phyloP scores from a whole-genome alignment of 2,888 invertebrate species.

The Parelbella ahira region DNA sequence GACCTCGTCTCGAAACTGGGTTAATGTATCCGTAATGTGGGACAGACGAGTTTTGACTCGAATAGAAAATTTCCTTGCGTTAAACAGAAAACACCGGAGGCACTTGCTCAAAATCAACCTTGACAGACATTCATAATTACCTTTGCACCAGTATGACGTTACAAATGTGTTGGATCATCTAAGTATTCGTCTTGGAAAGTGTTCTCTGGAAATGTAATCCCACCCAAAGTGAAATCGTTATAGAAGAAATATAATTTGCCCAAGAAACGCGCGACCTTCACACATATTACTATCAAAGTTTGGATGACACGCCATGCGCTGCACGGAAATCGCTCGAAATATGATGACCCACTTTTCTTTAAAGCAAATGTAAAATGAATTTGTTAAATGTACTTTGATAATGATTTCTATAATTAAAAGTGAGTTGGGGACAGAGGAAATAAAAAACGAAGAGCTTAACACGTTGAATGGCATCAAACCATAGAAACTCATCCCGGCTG shows the following conservation, averaged over 20 bases:
- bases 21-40: slow-evolving; percentile 67
- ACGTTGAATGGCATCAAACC: not conserved
- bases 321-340: slow-evolving; percentile 3
- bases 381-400: not conserved
- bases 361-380: too few relatives aligned
- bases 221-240: too few relatives aligned
- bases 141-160: slow-evolving; percentile 40
- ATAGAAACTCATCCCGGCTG: slow-evolving; percentile 1
- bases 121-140: slow-evolving; percentile 50
- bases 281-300: slow-evolving; percentile 9
- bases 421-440: too few relatives aligned
- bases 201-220: not conserved
- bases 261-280: slow-evolving; percentile 8
- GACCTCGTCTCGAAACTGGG: slow-evolving; percentile 64
- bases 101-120: slow-evolving; percentile 42
- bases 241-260: too few relatives aligned
- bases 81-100: slow-evolving; percentile 27
- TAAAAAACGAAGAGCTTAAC: not conserved
- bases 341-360: slow-evolving; percentile 1
- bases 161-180: slow-evolving; percentile 7
- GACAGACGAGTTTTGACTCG: slow-evolving; percentile 54
- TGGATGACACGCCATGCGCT: slow-evolving; percentile 5
- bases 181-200: not conserved
- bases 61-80: slow-evolving; percentile 45
- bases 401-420: too few relatives aligned